phyloP scores from a whole-genome alignment of 2,113 vertebrate genomes.

The Ophiodon elongatus region DNA sequence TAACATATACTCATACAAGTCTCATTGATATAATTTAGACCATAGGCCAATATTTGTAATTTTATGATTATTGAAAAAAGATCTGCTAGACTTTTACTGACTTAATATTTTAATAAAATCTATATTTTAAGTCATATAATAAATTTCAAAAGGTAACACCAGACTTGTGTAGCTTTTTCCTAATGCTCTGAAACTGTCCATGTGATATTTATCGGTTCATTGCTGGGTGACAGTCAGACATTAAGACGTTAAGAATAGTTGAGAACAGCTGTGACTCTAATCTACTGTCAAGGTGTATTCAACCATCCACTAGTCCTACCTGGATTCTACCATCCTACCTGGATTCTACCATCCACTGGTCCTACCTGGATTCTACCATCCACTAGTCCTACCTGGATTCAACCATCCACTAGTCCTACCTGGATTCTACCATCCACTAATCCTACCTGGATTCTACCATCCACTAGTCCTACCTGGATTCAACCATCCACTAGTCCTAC shows the following conservation, averaged over 20 bases:
- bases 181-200: not conserved
- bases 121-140: not conserved
- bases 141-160: not conserved
- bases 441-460: conserved; percentile 83
- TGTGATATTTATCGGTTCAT: not conserved
- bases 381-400: conserved; percentile 84
- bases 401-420: too few relatives aligned
- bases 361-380: conserved; percentile 84
- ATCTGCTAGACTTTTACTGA: not conserved
- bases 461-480: conserved; percentile 84
- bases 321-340: conserved; percentile 84
- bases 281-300: not conserved
- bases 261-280: not conserved
- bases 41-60: not conserved
- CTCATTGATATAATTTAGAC: not conserved
- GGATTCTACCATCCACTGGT: too few relatives aligned
- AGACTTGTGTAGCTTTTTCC: not conserved
- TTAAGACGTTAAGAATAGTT: not conserved
- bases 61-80: not conserved
- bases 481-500: too few relatives aligned
- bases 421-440: too few relatives aligned
- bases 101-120: not conserved
- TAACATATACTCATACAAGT: not conserved
- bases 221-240: not conserved
- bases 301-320: too few relatives aligned